phyloP scores from a whole-genome alignment of 2,888 invertebrate genomes.

The Mythimna vitellina region DNA sequence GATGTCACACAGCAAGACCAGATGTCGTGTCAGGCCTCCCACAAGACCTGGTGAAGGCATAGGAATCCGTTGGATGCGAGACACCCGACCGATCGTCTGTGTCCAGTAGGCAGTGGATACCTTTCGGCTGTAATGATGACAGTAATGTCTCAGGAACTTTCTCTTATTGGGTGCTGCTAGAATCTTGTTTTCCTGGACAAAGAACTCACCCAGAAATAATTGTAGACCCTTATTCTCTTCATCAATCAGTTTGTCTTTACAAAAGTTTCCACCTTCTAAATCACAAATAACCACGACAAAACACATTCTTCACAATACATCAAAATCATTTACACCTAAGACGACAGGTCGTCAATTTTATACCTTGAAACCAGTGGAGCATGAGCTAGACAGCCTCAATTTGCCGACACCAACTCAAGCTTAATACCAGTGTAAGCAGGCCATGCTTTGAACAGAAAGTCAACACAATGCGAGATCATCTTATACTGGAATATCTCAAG shows the following conservation, averaged over 20 bases:
- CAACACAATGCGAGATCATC: not conserved
- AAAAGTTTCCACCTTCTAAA: not conserved
- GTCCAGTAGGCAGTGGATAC: not conserved
- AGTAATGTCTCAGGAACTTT: not conserved
- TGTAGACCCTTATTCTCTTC: too few species aligned
- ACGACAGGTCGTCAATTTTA: slow-evolving; percentile 32
- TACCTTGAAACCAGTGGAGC: slow-evolving; percentile 5
- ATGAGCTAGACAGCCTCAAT: slow-evolving; percentile 25
- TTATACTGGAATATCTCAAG: not conserved
- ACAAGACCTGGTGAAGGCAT: too few species aligned
- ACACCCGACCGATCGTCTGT: not conserved
- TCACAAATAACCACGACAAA: not conserved
- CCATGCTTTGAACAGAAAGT: too few species aligned
- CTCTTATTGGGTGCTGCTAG: not conserved
- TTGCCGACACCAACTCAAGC: slow-evolving; percentile 3
- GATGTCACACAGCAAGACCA: too few species aligned
- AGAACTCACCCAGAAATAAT: not conserved
- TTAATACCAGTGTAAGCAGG: too few species aligned
- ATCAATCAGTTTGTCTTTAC: not conserved
- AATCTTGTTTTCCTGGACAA: not conserved
- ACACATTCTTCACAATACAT: slow-evolving; percentile 20
- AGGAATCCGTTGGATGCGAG: too few species aligned
- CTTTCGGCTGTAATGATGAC: not conserved
- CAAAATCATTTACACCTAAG: slow-evolving; percentile 44
- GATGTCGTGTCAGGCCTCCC: too few species aligned